phyloP scores from a whole-genome alignment of 2,113 vertebrate species.

The Amblyopsis rosae region DNA sequence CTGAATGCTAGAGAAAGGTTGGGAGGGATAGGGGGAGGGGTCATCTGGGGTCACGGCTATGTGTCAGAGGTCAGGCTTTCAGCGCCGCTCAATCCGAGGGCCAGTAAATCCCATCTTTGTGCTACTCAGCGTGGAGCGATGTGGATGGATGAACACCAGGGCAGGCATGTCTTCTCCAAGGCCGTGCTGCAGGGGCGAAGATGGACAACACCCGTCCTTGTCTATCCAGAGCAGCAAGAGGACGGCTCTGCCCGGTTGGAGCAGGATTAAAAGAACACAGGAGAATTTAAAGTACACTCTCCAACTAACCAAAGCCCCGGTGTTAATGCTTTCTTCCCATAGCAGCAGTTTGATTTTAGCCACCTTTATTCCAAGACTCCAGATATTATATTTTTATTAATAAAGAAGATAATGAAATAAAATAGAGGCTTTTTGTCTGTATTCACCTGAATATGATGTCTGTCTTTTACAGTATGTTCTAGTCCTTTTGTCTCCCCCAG shows the following conservation, averaged over 20 bases:
- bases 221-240: not conserved
- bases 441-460: no score
- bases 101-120: slow-evolving; percentile 77
- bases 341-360: no score
- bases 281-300: no score
- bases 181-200: not conserved
- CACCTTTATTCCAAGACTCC: no score
- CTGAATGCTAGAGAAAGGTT: slow-evolving; percentile 55
- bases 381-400: no score
- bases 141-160: slow-evolving; percentile 27
- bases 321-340: no score
- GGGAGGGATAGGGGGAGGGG: slow-evolving; percentile 62
- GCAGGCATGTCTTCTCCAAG: not conserved
- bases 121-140: slow-evolving; percentile 42
- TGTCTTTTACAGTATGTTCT: no score
- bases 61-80: slow-evolving; percentile 73
- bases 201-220: not conserved
- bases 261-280: no score
- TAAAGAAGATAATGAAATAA: no score
- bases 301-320: no score
- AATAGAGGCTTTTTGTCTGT: no score
- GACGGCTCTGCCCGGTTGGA: no score
- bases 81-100: slow-evolving; percentile 70
- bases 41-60: slow-evolving; percentile 53
- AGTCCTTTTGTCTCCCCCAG: not conserved